Conservation (phyloP, 2,888 invertebrate species). For the Heliconius aoede region DNA sequence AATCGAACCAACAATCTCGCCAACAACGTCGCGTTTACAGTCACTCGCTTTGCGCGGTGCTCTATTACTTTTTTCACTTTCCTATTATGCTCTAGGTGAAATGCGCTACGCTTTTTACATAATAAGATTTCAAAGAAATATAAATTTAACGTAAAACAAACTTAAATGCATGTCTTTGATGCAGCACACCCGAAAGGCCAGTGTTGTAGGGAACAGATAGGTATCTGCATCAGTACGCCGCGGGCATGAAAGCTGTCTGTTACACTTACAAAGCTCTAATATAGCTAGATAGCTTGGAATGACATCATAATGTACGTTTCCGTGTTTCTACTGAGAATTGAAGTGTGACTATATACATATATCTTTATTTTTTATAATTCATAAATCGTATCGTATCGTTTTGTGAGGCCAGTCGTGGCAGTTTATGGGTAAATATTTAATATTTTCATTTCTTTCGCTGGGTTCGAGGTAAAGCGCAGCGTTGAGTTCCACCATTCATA, state of each 20-base stretch:
- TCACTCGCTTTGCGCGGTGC: too few relatives aligned
- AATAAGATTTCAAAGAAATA: not conserved
- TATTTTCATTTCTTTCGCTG: not conserved
- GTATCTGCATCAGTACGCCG: constrained; percentile 4
- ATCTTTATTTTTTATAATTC: not conserved
- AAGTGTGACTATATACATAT: not conserved
- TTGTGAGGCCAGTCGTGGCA: too few relatives aligned
- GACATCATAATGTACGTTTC: constrained; percentile 1
- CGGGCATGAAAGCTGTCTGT: not conserved
- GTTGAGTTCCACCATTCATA: too few relatives aligned
- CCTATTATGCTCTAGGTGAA: not conserved
- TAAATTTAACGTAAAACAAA: constrained; percentile 4
- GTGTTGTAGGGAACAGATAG: constrained; percentile 12
- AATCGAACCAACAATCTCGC: too few relatives aligned
- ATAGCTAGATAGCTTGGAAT: constrained; percentile 7
- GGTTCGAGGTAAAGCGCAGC: too few relatives aligned
- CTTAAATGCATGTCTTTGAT: not conserved
- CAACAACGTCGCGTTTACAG: too few relatives aligned
- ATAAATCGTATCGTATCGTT: not conserved
- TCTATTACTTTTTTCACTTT: not conserved
- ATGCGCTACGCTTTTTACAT: not conserved
- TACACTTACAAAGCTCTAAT: constrained; percentile 19
- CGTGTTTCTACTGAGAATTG: not conserved
- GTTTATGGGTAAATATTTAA: too few relatives aligned
- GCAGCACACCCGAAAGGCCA: constrained; percentile 1